A percentile compares a stretch with the other conserved stretches of the same genome.
Evolutionary conservation across 1,140 invertebrate genomes (phyloP).

Genomic region (Andricus grossulariae): DNA sequence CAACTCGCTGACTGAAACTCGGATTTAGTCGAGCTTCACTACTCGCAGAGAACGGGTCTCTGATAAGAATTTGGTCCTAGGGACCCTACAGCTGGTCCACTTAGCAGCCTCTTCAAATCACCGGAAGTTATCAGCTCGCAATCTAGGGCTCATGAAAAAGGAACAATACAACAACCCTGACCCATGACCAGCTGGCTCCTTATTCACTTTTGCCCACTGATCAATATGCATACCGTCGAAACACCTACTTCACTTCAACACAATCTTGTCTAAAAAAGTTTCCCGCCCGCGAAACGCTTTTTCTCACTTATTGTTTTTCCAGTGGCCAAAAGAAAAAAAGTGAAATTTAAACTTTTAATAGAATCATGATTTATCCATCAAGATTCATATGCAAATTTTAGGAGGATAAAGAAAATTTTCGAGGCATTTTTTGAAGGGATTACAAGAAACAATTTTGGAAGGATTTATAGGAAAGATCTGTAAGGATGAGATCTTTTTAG

Average conservation of each 20-base stretch:
- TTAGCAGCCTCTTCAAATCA: background rate
- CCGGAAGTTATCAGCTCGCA: background rate
- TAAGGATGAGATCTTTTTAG: background rate
- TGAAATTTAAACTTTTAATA: background rate
- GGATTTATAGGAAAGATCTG: background rate
- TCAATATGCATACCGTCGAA: background rate
- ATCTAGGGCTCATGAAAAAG: background rate
- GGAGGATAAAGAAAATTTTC: background rate
- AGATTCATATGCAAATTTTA: background rate
- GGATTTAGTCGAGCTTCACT: slow-evolving; percentile 60
- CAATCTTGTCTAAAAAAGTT: background rate
- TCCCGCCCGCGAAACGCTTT: background rate
- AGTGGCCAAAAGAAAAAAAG: background rate
- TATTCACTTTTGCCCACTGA: background rate
- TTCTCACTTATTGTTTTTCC: background rate
- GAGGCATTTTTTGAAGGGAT: background rate
- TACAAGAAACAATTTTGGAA: background rate
- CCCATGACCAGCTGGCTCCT: background rate
- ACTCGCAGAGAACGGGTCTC: slow-evolving; percentile 39
- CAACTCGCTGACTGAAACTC: slow-evolving; percentile 51
- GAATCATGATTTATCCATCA: background rate
- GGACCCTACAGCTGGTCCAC: background rate
- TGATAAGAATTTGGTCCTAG: background rate
- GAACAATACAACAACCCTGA: background rate
- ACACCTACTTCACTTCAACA: background rate